Base-by-base conservation (phyloP, 2,888 invertebrate species). In the Lasioglossum vierecki region DNA sequence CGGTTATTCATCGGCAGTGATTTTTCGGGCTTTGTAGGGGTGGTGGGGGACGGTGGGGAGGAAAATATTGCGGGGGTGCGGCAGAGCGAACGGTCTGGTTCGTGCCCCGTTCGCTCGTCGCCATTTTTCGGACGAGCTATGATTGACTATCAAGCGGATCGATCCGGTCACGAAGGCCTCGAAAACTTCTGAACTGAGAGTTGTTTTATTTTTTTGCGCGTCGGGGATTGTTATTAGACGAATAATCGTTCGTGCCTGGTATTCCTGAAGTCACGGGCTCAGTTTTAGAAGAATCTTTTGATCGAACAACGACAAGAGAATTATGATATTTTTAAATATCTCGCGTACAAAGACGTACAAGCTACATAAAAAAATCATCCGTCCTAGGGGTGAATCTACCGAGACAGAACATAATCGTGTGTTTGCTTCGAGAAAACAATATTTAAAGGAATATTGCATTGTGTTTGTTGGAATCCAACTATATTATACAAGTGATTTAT, bases 91-190 rank as follows among this genome's bases (percentile, higher is more conserved):
- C 22, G 66, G 4, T 39, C 66, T 35, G 35, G 39, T 68, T 35
- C 35, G 66, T 68, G 39, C 15, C 15, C 30, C 30, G 6, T 9
- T 68, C 35, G 35, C 30, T 39, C 66, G 39, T 35, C 66, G 66
- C 35, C 66, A 18, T 68, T 68, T 68, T 68, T 68, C 66, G 66
- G 35, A 68, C 66, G 35, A 35, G 39, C 18, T 35, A 35, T 35
- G 66, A 68, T 63, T 63, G 63, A 63, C 63, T 63, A 68, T 68
- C 22, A 35, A 11, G 35, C 66, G 66, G 8, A 68, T 68, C 66
- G 66, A 68, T 68, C 66, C 18, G 9, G 66, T 68, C 35, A 68
- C 66, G 66, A 63, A 63, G 15, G 66, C 35, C 66, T 68, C 35
- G 22, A 9, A 68, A 68, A 68, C 66, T 68, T 68, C 22, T 68